Percentiles rank a stretch among this genome's conserved stretches.
Evolutionary conservation across 2,113 vertebrate genomes (phyloP).

Genomic region (Andinoacara biseriatus): DNA sequence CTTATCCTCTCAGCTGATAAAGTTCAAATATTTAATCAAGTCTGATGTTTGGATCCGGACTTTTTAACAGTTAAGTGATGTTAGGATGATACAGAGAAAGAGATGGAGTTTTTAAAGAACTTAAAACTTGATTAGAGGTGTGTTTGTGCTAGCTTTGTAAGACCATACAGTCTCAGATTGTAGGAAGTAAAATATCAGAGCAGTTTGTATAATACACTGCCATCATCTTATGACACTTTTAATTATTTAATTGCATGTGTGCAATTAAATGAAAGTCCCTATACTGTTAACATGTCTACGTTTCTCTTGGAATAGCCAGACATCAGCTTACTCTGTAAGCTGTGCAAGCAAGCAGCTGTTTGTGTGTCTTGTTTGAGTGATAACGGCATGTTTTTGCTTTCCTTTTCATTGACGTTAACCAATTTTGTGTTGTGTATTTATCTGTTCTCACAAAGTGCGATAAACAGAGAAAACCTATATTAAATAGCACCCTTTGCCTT

Average conservation of each 20-base stretch:
- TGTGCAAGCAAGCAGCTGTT: neutral
- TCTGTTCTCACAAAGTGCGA: neutral
- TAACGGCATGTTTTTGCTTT: neutral
- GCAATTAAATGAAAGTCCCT: neutral
- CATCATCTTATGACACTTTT: neutral
- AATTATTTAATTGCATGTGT: neutral
- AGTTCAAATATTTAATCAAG: constrained; percentile 5
- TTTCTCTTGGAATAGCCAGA: neutral
- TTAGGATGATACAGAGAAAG: neutral
- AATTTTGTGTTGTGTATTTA: neutral
- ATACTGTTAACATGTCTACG: neutral
- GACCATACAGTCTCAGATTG: neutral
- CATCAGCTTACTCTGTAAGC: neutral
- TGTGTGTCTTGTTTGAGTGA: neutral
- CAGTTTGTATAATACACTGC: neutral
- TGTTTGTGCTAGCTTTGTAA: neutral
- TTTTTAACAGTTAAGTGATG: constrained; percentile 8
- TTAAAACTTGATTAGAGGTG: neutral
- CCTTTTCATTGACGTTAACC: neutral
- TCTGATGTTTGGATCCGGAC: neutral
- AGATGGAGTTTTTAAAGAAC: neutral
- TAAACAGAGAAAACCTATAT: fast-evolving
- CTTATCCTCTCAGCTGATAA: constrained; percentile 20
- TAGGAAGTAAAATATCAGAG: neutral
- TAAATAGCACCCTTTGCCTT: neutral